Conservation (phyloP, 1,140 invertebrate genomes). For the Heliconius himera region DNA sequence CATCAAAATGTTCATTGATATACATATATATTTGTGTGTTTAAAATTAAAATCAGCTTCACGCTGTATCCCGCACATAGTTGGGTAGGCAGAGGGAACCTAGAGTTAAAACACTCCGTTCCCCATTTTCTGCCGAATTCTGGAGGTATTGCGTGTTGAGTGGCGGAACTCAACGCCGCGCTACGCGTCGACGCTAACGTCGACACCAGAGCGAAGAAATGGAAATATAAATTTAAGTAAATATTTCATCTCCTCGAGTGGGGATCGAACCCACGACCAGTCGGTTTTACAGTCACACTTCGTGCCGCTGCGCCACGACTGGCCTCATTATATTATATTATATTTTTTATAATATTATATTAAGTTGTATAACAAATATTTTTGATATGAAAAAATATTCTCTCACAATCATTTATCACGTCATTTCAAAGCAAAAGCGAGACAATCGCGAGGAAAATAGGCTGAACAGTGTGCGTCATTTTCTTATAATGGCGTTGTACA, state of each 20-base stretch:
- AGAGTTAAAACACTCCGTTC: neutral
- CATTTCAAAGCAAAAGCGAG: conserved; percentile 24
- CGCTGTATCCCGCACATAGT: no score
- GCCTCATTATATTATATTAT: no score
- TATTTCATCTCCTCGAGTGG: neutral
- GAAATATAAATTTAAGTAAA: neutral
- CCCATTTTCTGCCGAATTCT: no score
- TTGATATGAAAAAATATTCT: conserved; percentile 20
- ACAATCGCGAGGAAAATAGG: conserved; percentile 48
- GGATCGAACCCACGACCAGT: neutral
- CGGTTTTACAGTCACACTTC: no score
- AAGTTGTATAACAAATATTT: neutral
- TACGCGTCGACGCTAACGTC: no score
- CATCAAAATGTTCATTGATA: neutral
- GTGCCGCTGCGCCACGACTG: no score
- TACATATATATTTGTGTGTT: neutral
- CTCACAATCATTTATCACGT: conserved; percentile 22
- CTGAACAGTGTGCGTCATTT: conserved; percentile 49
- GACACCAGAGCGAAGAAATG: neutral
- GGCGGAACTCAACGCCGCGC: no score
- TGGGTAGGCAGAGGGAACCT: no score
- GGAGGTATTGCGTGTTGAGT: neutral
- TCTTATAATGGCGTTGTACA: conserved; percentile 34
- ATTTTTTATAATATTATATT: neutral
- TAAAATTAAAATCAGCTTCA: no score